Evolutionary conservation across 1,140 invertebrate species (phyloP).

Genomic region (Tetramorium parvispinum): DNA sequence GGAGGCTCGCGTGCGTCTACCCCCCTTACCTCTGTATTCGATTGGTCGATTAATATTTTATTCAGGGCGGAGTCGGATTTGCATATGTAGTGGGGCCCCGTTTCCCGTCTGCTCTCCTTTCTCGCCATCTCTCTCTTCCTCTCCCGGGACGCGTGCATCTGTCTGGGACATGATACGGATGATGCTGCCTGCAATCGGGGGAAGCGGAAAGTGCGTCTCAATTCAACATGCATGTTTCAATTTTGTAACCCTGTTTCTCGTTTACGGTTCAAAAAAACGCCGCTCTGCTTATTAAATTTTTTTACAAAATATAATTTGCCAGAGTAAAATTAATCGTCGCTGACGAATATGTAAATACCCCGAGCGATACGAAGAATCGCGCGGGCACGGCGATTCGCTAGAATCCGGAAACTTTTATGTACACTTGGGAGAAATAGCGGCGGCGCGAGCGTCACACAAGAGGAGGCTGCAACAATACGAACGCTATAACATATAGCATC

Average conservation of each 20-base stretch:
- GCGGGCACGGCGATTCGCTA: background rate
- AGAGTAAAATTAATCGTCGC: background rate
- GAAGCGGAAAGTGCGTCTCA: constrained; percentile 45
- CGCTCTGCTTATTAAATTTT: constrained; percentile 1
- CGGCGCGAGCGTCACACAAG: background rate
- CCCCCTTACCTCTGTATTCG: constrained; percentile 60
- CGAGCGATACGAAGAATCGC: background rate
- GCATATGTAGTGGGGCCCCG: constrained; percentile 74
- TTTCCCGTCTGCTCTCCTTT: constrained; percentile 17
- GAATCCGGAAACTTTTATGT: background rate
- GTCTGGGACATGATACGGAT: constrained; percentile 69
- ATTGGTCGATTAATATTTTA: constrained; percentile 80
- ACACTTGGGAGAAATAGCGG: background rate
- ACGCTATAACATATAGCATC: constrained; percentile 22
- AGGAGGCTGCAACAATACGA: constrained; percentile 2
- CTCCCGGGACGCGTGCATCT: constrained; percentile 66
- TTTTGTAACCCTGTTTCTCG: background rate
- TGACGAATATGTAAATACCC: constrained; percentile 28
- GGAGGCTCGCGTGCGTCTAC: constrained; percentile 67
- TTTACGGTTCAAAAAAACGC: background rate
- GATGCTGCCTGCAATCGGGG: constrained; percentile 60
- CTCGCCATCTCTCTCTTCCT: constrained; percentile 14
- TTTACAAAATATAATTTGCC: background rate
- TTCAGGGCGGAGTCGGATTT: constrained; percentile 79
- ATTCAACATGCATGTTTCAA: constrained; percentile 12